Conservation (phyloP, 2,797 vertebrate species). For the Lepidocolaptes lacrymiger region DNA sequence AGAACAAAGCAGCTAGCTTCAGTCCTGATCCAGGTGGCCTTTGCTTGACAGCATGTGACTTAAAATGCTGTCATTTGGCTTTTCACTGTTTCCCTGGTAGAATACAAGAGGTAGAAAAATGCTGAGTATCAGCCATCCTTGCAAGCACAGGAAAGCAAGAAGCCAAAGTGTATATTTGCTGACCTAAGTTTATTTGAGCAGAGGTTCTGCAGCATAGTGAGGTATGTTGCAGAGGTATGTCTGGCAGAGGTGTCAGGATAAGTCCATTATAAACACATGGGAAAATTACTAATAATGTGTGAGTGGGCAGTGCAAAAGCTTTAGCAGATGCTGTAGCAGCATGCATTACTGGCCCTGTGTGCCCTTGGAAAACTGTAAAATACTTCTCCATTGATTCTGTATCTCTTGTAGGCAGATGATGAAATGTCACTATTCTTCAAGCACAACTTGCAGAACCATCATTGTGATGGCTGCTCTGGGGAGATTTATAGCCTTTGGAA, state of each 20-base stretch:
- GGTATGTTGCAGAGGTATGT: neutral
- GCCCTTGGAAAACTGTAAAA: slow-evolving; percentile 15
- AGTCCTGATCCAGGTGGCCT: neutral
- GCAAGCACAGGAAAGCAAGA: neutral
- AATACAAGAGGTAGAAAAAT: neutral
- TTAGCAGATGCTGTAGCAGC: slow-evolving; percentile 27
- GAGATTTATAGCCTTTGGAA: slow-evolving; percentile 12
- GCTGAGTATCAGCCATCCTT: neutral
- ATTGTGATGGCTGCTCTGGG: neutral
- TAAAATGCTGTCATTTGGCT: neutral
- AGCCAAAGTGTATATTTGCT: neutral
- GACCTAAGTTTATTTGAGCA: neutral
- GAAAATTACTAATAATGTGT: neutral
- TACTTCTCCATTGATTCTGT: slow-evolving; percentile 5
- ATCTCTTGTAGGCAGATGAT: slow-evolving; percentile 4
- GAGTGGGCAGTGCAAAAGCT: neutral
- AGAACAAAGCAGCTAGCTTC: neutral
- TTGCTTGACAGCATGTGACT: neutral
- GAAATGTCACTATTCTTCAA: slow-evolving; percentile 38
- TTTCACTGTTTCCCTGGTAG: neutral
- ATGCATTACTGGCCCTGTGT: neutral
- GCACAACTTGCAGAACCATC: neutral
- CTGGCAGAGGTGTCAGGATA: neutral
- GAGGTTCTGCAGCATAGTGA: neutral
- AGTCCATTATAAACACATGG: neutral